Conservation (phyloP, 1,140 invertebrate genomes). For the Ctenoplectra terminalis region DNA sequence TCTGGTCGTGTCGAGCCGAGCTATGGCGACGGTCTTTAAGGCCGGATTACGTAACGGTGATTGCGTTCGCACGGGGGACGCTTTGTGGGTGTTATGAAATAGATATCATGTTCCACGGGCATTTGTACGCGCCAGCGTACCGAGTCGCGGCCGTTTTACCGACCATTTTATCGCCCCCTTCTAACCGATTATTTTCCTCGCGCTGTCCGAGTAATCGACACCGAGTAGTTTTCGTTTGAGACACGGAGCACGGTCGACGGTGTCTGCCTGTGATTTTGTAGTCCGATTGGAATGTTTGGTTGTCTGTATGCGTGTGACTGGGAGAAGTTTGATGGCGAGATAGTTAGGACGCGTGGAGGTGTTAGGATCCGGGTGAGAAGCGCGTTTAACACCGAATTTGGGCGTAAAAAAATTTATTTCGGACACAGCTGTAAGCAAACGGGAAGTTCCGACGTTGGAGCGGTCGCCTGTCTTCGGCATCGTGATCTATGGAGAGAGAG, state of each 20-base stretch:
- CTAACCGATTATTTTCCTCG: constrained; percentile 38
- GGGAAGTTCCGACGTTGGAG: too few relatives aligned
- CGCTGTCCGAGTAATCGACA: constrained; percentile 37
- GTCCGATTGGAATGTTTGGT: not conserved
- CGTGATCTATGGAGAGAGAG: too few relatives aligned
- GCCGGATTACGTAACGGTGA: constrained; percentile 71
- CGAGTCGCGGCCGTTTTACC: constrained; percentile 35
- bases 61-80: constrained; percentile 80
- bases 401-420: too few relatives aligned
- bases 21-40: constrained; percentile 47
- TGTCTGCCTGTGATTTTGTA: not conserved
- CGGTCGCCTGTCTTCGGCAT: too few relatives aligned
- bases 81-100: constrained; percentile 82
- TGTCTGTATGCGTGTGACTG: not conserved
- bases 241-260: not conserved
- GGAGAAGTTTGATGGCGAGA: too few relatives aligned
- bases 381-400: too few relatives aligned
- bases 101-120: constrained; percentile 81
- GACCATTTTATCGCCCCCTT: constrained; percentile 46
- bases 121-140: constrained; percentile 66
- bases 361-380: too few relatives aligned
- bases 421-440: too few relatives aligned
- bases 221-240: constrained; percentile 7
- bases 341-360: too few relatives aligned
- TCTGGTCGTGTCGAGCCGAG: not conserved